Conservation (phyloP, 2,113 vertebrate genomes). For the Ciconia boyciana region DNA sequence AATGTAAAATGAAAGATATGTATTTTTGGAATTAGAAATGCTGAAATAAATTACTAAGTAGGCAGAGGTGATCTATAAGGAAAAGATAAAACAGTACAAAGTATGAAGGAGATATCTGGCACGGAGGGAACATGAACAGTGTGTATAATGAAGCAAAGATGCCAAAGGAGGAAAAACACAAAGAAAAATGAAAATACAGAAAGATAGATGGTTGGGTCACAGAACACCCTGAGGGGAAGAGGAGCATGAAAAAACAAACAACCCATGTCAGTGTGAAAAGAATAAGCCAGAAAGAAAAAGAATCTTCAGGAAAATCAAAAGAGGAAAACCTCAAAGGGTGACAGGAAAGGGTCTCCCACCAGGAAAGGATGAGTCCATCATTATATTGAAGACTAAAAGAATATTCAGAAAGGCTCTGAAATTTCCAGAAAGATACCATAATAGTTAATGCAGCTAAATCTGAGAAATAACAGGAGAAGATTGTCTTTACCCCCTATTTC, state of each 20-base stretch:
- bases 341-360: not conserved
- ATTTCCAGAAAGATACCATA: not conserved
- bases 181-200: constrained; percentile 19
- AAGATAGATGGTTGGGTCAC: not conserved
- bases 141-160: not conserved
- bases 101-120: not conserved
- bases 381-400: not conserved
- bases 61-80: not conserved
- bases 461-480: not conserved
- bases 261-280: not conserved
- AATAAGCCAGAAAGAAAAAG: not conserved
- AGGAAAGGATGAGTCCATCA: not conserved
- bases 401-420: not conserved
- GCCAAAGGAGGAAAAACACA: not conserved
- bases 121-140: not conserved
- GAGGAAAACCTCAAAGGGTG: not conserved
- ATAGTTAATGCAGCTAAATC: not conserved
- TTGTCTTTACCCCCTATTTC: not conserved
- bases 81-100: not conserved
- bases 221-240: not conserved
- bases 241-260: not conserved
- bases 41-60: not conserved
- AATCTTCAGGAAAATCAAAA: not conserved
- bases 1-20: not conserved
- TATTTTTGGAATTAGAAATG: not conserved